These are phyloP conservation scores for Orthosia incerta DNA, from an alignment of 2,888 invertebrate genomes.

Conservation along the genomic window DNA sequence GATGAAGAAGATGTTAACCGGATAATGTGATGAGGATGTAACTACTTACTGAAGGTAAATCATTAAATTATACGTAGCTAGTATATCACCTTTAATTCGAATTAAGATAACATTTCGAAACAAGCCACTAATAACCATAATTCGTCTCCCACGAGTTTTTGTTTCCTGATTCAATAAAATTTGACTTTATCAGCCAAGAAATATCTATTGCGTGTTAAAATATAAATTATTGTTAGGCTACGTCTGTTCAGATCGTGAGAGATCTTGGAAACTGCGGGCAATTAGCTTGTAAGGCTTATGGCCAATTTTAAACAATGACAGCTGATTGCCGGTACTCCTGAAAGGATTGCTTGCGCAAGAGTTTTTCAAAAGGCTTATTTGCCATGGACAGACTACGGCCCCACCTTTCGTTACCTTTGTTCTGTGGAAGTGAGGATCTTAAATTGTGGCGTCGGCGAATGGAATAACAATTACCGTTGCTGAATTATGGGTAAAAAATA, in stretches of 20 bases:
- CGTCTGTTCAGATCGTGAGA: slow-evolving; percentile 63
- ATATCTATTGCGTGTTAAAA: slow-evolving; percentile 71
- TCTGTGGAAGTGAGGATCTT: too few species aligned
- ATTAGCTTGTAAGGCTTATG: slow-evolving; percentile 58
- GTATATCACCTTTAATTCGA: slow-evolving; percentile 62
- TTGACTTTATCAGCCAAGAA: slow-evolving; percentile 69
- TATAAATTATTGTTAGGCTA: slow-evolving; percentile 65
- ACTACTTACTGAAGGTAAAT: slow-evolving; percentile 40
- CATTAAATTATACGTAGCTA: slow-evolving; percentile 31
- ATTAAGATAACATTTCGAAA: slow-evolving; percentile 70
- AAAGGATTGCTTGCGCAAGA: slow-evolving; percentile 38
- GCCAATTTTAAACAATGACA: slow-evolving; percentile 62
- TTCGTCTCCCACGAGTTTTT: slow-evolving; percentile 78
- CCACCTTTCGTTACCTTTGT: too few species aligned
- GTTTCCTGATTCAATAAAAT: slow-evolving; percentile 80
- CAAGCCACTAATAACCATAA: slow-evolving; percentile 66
- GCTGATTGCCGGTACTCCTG: slow-evolving; percentile 32
- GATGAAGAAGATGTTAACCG: slow-evolving; percentile 12
- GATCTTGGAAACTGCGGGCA: slow-evolving; percentile 51
- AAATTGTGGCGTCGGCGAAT: too few species aligned
- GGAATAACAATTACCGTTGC: too few species aligned
- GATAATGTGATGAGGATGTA: slow-evolving; percentile 32
- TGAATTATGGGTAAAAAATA: too few species aligned
- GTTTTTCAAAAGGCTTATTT: not conserved
- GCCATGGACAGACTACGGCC: too few species aligned